These are phyloP conservation scores for Ceratina calcarata DNA, from an alignment of 1,140 invertebrate genomes.

Conservation along the genomic window DNA sequence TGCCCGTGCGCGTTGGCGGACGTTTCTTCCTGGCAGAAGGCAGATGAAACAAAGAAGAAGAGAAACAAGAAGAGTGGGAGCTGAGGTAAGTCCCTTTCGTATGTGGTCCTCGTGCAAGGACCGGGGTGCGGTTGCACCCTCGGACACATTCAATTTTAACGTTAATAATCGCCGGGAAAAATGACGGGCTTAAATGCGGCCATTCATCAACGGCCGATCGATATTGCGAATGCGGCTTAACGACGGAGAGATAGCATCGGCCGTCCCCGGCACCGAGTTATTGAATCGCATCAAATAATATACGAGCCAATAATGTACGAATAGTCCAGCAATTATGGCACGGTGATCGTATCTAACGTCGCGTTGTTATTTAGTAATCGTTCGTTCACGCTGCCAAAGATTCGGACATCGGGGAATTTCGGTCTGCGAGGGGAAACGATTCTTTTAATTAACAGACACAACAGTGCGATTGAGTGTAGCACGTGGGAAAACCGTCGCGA, in stretches of 20 bases:
- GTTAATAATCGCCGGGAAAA: conserved; percentile 71
- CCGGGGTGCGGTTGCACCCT: conserved; percentile 22
- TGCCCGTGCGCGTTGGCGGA: conserved; percentile 41
- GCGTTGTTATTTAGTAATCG: conserved; percentile 69
- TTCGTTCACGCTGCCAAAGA: conserved; percentile 49
- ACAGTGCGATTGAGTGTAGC: too few relatives aligned
- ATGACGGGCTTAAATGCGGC: conserved; percentile 63
- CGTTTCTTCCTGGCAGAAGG: conserved; percentile 34
- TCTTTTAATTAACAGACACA: too few relatives aligned
- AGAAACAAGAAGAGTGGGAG: neutral
- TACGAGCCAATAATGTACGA: conserved; percentile 76
- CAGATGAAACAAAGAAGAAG: neutral
- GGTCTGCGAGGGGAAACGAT: too few relatives aligned
- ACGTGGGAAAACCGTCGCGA: too few relatives aligned
- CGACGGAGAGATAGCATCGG: conserved; percentile 70
- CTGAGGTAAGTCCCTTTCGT: conserved; percentile 53
- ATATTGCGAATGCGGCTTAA: conserved; percentile 74
- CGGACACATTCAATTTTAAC: conserved; percentile 71
- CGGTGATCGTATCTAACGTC: conserved; percentile 68
- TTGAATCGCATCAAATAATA: conserved; percentile 77
- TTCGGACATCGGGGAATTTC: conserved; percentile 1
- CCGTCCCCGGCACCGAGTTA: conserved; percentile 66
- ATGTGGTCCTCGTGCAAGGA: conserved; percentile 51
- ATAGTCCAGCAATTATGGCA: conserved; percentile 73
- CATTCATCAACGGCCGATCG: conserved; percentile 71